Evolutionary conservation across 2,797 vertebrate genomes (phyloP).

Genomic region (Etheostoma perlongum): DNA sequence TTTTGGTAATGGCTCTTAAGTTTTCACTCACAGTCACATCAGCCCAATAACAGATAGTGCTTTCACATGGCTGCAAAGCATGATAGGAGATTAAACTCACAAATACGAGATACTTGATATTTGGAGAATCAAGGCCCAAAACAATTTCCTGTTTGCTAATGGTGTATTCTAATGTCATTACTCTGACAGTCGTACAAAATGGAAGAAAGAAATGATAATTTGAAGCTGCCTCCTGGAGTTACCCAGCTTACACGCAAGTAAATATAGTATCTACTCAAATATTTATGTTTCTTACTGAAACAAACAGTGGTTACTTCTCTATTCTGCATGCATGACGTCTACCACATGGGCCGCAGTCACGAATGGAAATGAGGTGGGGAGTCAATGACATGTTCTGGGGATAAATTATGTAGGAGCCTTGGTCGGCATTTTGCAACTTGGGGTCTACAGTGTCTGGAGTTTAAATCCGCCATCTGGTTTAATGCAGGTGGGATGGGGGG

Average conservation of each 20-base stretch:
- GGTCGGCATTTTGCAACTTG: constrained; percentile 41
- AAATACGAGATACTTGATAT: constrained; percentile 47
- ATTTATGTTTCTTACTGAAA: constrained; percentile 44
- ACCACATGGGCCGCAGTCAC: constrained; percentile 22
- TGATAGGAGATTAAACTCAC: constrained; percentile 34
- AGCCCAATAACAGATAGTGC: constrained; percentile 29
- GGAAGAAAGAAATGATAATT: constrained; percentile 26
- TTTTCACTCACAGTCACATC: constrained; percentile 48
- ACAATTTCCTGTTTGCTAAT: constrained; percentile 36
- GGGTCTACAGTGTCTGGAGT: constrained; percentile 60
- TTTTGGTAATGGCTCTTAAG: constrained; percentile 58
- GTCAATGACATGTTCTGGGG: constrained; percentile 46
- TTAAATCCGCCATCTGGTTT: constrained; percentile 61
- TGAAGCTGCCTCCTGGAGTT: constrained; percentile 4
- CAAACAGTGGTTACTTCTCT: constrained; percentile 23
- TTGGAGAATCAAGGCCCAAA: constrained; percentile 34
- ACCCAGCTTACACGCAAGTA: constrained; percentile 4
- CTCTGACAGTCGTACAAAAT: constrained; percentile 23
- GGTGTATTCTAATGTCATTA: constrained; percentile 21
- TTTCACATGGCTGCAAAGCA: constrained; percentile 46
- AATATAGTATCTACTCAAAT: constrained; percentile 37
- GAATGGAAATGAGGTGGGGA: constrained; percentile 47
- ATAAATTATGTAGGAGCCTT: constrained; percentile 67
- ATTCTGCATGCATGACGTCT: constrained; percentile 32
- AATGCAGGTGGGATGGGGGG: constrained; percentile 50